Evolutionary conservation across 2,797 vertebrate species (phyloP).

Genomic region (Hozukius guyotensis): DNA sequence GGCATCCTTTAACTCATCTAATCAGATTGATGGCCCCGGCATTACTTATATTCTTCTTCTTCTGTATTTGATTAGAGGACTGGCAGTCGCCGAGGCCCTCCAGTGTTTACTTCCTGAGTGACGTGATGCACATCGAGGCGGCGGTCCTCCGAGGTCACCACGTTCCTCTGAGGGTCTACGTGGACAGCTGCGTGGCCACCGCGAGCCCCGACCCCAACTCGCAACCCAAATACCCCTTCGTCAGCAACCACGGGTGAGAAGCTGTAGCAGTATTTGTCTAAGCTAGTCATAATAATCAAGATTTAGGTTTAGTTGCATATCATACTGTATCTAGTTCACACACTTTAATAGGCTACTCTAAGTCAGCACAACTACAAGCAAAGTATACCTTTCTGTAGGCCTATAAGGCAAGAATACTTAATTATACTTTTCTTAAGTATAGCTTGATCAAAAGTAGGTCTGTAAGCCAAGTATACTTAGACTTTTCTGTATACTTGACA

Average conservation of each 20-base stretch:
- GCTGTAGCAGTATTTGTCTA: neutral
- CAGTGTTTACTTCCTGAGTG: conserved; percentile 51
- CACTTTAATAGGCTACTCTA: no score
- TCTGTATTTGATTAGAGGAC: conserved; percentile 71
- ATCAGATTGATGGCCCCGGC: conserved; percentile 47
- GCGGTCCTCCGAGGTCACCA: conserved; percentile 56
- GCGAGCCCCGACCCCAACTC: conserved; percentile 18
- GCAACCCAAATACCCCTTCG: conserved; percentile 60
- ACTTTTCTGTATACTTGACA: no score
- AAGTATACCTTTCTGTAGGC: no score
- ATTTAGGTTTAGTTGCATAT: neutral
- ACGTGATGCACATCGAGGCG: conserved; percentile 69
- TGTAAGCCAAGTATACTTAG: no score
- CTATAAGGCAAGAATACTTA: no score
- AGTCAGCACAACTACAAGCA: no score
- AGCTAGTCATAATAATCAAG: conserved; percentile 3
- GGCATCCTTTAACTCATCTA: conserved; percentile 46
- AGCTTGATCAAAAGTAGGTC: no score
- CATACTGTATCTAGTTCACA: neutral
- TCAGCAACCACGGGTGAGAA: conserved; percentile 74
- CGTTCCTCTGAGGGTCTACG: conserved; percentile 63
- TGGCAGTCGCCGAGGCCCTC: conserved; percentile 67
- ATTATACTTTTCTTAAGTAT: no score
- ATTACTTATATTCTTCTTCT: conserved; percentile 31
- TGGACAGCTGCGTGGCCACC: conserved; percentile 74